phyloP scores from a whole-genome alignment of 2,113 vertebrate species.

The Oplegnathus fasciatus region DNA sequence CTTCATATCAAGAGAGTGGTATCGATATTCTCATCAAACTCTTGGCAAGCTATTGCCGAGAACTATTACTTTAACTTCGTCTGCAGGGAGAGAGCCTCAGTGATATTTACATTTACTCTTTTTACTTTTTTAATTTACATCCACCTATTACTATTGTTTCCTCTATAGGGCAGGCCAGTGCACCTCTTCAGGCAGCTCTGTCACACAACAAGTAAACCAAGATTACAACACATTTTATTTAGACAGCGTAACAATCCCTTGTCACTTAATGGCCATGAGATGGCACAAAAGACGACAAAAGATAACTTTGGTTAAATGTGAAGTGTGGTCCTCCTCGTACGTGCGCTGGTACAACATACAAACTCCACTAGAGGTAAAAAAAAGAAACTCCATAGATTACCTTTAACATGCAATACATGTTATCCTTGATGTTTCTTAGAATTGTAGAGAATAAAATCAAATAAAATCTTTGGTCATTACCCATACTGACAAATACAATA shows the following conservation, averaged over 20 bases:
- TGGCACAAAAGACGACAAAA: too few relatives aligned
- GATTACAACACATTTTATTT: neutral
- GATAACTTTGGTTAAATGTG: too few relatives aligned
- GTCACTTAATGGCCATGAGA: too few relatives aligned
- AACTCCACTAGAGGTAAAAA: neutral
- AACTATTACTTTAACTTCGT: neutral
- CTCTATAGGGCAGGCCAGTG: neutral
- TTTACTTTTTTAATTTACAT: neutral
- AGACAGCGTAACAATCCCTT: too few relatives aligned
- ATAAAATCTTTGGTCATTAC: neutral
- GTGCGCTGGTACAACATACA: neutral
- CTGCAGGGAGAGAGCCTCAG: too few relatives aligned
- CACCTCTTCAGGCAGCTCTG: too few relatives aligned
- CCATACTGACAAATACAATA: neutral
- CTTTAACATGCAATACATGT: neutral
- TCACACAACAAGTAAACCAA: neutral
- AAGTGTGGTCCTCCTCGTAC: too few relatives aligned
- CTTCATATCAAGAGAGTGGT: too few relatives aligned
- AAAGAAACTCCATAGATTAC: neutral
- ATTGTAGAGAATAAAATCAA: neutral
- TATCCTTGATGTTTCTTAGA: neutral
- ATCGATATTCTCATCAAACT: neutral
- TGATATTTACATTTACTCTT: too few relatives aligned
- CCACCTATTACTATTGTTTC: neutral
- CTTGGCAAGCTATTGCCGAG: too few relatives aligned